A percentile compares a stretch with the other conserved stretches of the same genome.
These are phyloP conservation scores for Clangula hyemalis DNA, from an alignment of 2,797 vertebrate genomes.

Conservation along the genomic window DNA sequence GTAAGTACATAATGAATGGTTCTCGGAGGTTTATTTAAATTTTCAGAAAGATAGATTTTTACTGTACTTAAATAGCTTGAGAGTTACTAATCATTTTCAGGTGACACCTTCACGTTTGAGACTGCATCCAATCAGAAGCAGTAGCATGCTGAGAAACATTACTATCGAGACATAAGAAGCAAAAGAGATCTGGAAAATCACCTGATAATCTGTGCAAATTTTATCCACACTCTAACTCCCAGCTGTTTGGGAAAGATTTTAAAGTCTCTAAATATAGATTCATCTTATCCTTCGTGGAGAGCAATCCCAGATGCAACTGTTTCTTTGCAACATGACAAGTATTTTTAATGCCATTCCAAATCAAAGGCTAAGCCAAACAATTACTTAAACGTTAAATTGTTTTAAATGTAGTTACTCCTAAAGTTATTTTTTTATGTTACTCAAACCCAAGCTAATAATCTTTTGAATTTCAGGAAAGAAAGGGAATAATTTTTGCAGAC, in stretches of 20 bases:
- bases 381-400: neutral
- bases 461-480: neutral
- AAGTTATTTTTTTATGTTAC: neutral
- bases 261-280: neutral
- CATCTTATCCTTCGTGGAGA: accelerated
- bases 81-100: neutral
- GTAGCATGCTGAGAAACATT: neutral
- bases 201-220: neutral
- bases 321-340: neutral
- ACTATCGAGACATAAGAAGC: neutral
- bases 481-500: neutral
- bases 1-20: constrained; percentile 74
- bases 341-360: neutral
- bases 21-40: neutral
- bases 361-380: neutral
- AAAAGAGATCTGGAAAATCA: neutral
- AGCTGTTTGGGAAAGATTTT: neutral
- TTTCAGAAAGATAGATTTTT: neutral
- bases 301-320: neutral
- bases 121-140: neutral
- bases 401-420: neutral
- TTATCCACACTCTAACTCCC: neutral
- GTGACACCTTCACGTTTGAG: neutral
- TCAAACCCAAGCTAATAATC: neutral
- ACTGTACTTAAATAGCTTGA: neutral